A percentile compares a stretch with the other conserved stretches of the same genome.
Conservation (phyloP, 2,888 invertebrate species). For the Chrysotoxum bicinctum region DNA sequence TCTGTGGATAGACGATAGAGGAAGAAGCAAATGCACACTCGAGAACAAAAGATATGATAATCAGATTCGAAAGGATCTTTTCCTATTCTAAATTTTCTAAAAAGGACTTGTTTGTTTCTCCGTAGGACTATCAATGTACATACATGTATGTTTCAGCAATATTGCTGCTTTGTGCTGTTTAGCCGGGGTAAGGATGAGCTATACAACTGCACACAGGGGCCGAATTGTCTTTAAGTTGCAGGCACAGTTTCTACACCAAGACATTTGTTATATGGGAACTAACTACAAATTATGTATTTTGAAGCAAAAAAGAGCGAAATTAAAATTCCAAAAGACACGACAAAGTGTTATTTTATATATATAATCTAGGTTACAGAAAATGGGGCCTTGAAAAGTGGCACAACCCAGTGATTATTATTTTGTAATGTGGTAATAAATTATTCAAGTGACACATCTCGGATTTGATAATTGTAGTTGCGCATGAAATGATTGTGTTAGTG, state of each 20-base stretch:
- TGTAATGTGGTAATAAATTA: not conserved
- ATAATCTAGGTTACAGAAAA: not conserved
- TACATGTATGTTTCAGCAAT: slow-evolving; percentile 7
- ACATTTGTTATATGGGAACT: not conserved
- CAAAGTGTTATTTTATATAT: not conserved
- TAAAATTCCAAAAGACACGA: not conserved
- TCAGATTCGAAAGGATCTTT: slow-evolving; percentile 48
- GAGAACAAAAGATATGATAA: slow-evolving; percentile 61
- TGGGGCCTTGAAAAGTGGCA: not conserved
- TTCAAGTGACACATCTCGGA: not conserved
- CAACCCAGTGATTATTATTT: not conserved
- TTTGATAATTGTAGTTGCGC: too few species aligned
- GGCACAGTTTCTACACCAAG: not conserved
- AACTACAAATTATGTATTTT: not conserved
- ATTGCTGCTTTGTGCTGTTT: slow-evolving; percentile 39
- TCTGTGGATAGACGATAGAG: slow-evolving; percentile 31
- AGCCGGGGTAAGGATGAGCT: not conserved
- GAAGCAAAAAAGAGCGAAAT: not conserved
- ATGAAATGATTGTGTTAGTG: too few species aligned
- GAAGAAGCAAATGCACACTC: slow-evolving; percentile 39
- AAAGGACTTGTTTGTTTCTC: slow-evolving; percentile 23
- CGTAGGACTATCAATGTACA: not conserved
- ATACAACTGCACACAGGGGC: slow-evolving; percentile 43
- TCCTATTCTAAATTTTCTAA: not conserved
- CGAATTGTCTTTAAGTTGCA: slow-evolving; percentile 47